Conservation (phyloP, 2,113 vertebrate genomes). For the Lasiurus borealis region DNA sequence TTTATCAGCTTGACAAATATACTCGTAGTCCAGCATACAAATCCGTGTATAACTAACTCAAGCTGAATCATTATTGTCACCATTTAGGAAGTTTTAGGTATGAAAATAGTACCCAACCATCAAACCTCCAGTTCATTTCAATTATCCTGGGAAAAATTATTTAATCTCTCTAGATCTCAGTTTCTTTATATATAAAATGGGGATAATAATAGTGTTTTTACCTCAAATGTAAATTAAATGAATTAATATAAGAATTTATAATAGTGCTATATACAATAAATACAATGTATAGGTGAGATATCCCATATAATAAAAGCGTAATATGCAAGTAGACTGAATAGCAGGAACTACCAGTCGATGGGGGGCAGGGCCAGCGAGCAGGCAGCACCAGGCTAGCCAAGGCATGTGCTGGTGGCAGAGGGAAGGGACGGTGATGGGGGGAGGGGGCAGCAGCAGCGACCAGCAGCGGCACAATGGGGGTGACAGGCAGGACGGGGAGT, state of each 20-base stretch:
- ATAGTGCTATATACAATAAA: background rate
- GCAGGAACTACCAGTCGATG: too few species aligned
- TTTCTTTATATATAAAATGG: background rate
- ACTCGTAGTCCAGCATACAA: background rate
- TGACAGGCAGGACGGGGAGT: rapidly evolving
- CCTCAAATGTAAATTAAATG: background rate
- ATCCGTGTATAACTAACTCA: background rate
- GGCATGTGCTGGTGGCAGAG: too few species aligned
- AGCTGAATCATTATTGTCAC: background rate
- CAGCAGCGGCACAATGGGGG: too few species aligned
- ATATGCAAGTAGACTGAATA: too few species aligned
- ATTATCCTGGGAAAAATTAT: background rate
- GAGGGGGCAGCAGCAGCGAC: rapidly evolving
- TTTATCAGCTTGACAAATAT: background rate
- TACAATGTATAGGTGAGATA: background rate
- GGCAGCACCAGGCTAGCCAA: too few species aligned
- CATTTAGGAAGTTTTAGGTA: background rate
- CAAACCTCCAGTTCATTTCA: background rate
- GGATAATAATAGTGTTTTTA: background rate
- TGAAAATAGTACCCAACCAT: background rate
- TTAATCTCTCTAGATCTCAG: background rate
- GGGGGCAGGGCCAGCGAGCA: too few species aligned
- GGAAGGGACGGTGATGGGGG: too few species aligned
- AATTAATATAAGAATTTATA: background rate
- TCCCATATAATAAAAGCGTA: too few species aligned